These are phyloP conservation scores for Oceanodroma leucorhoa DNA, from an alignment of 2,797 vertebrate genomes.

Conservation along the genomic window DNA sequence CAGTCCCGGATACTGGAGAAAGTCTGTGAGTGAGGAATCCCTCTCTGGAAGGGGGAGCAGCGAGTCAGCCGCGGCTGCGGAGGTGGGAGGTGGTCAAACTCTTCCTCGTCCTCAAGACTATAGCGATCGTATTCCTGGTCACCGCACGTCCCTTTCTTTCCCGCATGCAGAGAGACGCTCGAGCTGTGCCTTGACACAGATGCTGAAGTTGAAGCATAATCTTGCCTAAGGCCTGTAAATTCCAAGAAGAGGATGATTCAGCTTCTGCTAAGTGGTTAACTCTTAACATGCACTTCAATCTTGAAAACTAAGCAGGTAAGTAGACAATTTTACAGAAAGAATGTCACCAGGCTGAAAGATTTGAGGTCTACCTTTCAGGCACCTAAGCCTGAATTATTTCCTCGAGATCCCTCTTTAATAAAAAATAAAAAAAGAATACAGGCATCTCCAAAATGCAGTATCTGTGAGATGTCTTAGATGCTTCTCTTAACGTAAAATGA, in stretches of 20 bases:
- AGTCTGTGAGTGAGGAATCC: constrained; percentile 93
- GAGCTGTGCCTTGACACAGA: constrained; percentile 88
- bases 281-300: neutral
- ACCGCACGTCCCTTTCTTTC: constrained; percentile 79
- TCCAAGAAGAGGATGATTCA: neutral
- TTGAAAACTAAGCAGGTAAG: neutral
- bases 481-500: neutral
- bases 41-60: constrained; percentile 89
- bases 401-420: neutral
- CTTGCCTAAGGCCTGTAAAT: constrained; percentile 90
- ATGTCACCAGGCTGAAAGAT: neutral
- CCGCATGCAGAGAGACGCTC: constrained; percentile 84
- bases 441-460: neutral
- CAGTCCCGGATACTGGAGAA: constrained; percentile 95
- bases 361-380: neutral
- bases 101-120: constrained; percentile 89
- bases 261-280: neutral
- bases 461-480: neutral
- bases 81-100: constrained; percentile 92
- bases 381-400: neutral
- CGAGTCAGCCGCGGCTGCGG: constrained; percentile 92
- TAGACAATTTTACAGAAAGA: neutral
- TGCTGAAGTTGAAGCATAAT: constrained; percentile 92
- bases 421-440: neutral
- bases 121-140: constrained; percentile 86